Evolutionary conservation across 2,888 invertebrate species (phyloP), one percentile per base, ranked within the genome.

Genomic region (Caenorhabditis becei): DNA sequence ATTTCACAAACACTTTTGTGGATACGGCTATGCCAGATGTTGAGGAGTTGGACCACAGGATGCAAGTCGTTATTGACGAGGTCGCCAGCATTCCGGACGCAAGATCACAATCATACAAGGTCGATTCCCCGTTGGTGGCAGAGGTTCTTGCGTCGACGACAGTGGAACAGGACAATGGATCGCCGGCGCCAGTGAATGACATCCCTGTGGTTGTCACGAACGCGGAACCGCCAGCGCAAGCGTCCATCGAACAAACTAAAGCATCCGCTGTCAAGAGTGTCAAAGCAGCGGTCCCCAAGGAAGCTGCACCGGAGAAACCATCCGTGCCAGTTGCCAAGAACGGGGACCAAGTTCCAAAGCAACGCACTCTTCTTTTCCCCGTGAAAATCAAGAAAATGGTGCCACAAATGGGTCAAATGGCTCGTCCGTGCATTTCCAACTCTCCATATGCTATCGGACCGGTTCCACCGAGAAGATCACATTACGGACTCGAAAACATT

Each of bases 321-420:
- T 10, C 32, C 10, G 32, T 10, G 10, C 32, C 32, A 10, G 32
- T n/a, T n/a, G n/a, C 32, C 10, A 32, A 32, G 32, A 32, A 14
- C 14, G 14, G 7, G 2, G 11, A 11, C 32, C 8, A 16, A 56
- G 16, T 7, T n/a, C 56, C 32, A 14, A 56, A 35, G 35, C 41
- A 41, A 41, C 56, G 44, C 10, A 28, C 28, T n/a, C 18, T n/a
- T n/a, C n/a, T 62, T 1, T 62, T n/a, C 28, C 61, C 61, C 7
- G 61, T 62, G 26, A 62, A 62, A 35, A 24, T 62, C 24, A 18
- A 28, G 3, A 44, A n/a, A 47, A 23, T 61, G 1, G 10, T 62
- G n/a, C 61, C 47, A 18, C 61, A 11, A n/a, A n/a, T n/a, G n/a
- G n/a, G n/a, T n/a, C n/a, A 26, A 26, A 14, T 32, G 11, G 3